Base-by-base conservation (phyloP, 2,888 invertebrate species). In the Caenorhabditis wallacei region DNA sequence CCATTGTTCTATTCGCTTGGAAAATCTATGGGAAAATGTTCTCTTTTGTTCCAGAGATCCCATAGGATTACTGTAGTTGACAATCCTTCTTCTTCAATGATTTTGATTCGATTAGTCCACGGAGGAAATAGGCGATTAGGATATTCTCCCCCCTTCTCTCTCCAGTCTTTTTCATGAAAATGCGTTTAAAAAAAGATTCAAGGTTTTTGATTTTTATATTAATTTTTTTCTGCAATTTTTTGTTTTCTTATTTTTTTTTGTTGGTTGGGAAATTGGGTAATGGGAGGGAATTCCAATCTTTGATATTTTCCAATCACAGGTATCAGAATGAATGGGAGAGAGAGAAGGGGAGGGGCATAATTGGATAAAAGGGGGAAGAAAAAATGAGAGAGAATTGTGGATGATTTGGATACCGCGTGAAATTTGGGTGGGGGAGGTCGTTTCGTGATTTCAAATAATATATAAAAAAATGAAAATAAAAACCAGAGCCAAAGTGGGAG, bases 391-490 rank as follows among this genome's bases (percentile, higher is more conserved):
- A 78, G 51, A 51, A 66, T 37, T 64, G 57, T 22, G 20, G 37
- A n/a, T n/a, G n/a, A n/a, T n/a, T n/a, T n/a, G n/a, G n/a, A 57
- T 76, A 76, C 75, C 75, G 64, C 81, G 76, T 76, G 66, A 40
- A 76, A 26, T 30, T 30, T 8, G 3, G 30, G 30, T 30, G 3
- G 30, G 30, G 30, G 30, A 71, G 64, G 79, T 79, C 71, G 69
- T 53, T 69, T 64, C 48, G 51, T 61, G 54, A 74, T 69, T n/a
- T n/a, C n/a, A 53, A 43, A 59, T 59, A 57, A 51, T 40, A 26
- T 24, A 20, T 16, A 54, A 54, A 54, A 56, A 24, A 22, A 48
- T 48, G 26, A 74, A 35, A 48, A 18, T 22, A 10, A n/a, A n/a
- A n/a, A n/a, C n/a, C n/a, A n/a, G n/a, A n/a, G n/a, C n/a, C n/a